phyloP scores from a whole-genome alignment of 1,140 invertebrate species.

The Diorhabda sublineata region DNA sequence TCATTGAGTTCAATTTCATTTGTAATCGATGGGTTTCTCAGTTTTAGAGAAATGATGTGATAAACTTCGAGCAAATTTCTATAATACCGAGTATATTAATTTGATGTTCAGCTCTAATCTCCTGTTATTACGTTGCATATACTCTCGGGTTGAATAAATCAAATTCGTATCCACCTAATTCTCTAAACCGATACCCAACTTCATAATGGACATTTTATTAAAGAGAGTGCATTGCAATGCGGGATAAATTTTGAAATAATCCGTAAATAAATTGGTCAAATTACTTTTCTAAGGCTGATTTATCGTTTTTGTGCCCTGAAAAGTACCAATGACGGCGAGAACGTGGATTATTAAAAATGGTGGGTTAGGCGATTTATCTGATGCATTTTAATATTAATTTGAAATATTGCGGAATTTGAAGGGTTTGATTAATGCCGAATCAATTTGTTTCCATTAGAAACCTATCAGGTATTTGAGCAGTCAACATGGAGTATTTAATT shows the following conservation, averaged over 20 bases:
- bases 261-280: conserved; percentile 1
- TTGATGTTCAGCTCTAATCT: too few species aligned
- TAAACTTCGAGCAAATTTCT: too few species aligned
- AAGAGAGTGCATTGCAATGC: background rate
- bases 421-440: background rate
- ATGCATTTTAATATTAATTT: conserved; percentile 3
- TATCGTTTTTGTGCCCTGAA: background rate
- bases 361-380: background rate
- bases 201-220: conserved; percentile 3
- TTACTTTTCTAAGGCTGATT: conserved; percentile 2
- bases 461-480: background rate
- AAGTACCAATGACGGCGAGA: background rate
- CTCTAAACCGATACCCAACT: background rate
- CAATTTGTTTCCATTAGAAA: conserved; percentile 3
- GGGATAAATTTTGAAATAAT: conserved; percentile 3
- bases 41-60: too few species aligned
- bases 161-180: background rate
- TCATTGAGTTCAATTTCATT: too few species aligned
- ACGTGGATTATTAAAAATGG: background rate
- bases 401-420: background rate
- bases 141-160: background rate
- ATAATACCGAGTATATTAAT: too few species aligned
- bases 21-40: too few species aligned
- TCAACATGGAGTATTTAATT: too few species aligned
- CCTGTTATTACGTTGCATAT: too few species aligned